These are phyloP conservation scores for Pseudococcus longispinus DNA, from an alignment of 2,888 invertebrate genomes.

Conservation along the genomic window DNA sequence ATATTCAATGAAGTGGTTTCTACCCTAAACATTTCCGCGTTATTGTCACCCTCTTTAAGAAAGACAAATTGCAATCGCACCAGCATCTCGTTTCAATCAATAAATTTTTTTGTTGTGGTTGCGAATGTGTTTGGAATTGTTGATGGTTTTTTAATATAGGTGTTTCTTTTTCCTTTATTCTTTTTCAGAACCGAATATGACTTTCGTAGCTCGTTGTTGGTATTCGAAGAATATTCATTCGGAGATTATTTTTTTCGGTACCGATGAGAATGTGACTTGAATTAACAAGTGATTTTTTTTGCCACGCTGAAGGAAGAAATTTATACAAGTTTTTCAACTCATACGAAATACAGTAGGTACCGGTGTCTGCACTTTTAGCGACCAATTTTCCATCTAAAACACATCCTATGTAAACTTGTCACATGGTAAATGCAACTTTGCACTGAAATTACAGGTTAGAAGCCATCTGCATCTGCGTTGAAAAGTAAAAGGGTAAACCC, in stretches of 20 bases:
- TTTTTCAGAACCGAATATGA: not conserved
- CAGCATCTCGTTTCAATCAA: slow-evolving; percentile 52
- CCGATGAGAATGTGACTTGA: not conserved
- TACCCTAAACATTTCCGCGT: slow-evolving; percentile 30
- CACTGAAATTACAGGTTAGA: slow-evolving; percentile 47
- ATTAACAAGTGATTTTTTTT: not conserved
- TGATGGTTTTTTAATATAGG: not conserved
- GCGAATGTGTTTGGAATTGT: slow-evolving; percentile 36
- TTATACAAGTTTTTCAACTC: too few species aligned
- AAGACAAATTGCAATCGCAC: slow-evolving; percentile 52
- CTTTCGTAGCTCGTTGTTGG: not conserved
- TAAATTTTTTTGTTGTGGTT: slow-evolving; percentile 40
- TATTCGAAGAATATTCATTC: not conserved
- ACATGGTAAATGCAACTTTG: not conserved
- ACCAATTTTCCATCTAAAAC: not conserved
- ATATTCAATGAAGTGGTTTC: slow-evolving; percentile 57
- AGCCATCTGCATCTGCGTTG: slow-evolving; percentile 53
- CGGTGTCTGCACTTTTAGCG: not conserved
- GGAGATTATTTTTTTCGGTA: not conserved
- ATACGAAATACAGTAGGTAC: not conserved
- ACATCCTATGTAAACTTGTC: not conserved
- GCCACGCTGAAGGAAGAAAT: not conserved
- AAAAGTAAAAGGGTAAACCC: slow-evolving; percentile 45
- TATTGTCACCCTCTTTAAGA: slow-evolving; percentile 54
- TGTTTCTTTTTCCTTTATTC: not conserved